Conservation (phyloP, 2,797 vertebrate species). For the Labeo calbasu region DNA sequence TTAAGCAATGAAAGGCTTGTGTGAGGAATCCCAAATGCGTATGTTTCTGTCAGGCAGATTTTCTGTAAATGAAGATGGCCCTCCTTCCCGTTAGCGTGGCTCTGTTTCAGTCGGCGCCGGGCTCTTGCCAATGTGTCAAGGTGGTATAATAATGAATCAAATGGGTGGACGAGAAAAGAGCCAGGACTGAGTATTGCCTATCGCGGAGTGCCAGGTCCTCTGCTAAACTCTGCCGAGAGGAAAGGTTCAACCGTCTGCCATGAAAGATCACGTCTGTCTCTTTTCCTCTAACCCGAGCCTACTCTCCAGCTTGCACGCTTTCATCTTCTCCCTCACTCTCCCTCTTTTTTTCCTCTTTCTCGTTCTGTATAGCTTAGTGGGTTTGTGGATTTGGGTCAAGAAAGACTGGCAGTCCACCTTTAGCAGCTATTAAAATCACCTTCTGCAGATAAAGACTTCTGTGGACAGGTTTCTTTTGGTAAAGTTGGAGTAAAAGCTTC, state of each 20-base stretch:
- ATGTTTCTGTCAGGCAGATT: slow-evolving; percentile 21
- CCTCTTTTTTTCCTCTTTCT: slow-evolving; percentile 29
- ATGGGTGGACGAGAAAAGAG: slow-evolving; percentile 60
- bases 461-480: slow-evolving; percentile 69
- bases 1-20: background rate
- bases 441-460: slow-evolving; percentile 70
- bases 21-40: background rate
- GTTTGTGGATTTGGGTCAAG: slow-evolving; percentile 71
- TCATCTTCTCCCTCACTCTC: slow-evolving; percentile 13
- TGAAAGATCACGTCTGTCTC: slow-evolving; percentile 60
- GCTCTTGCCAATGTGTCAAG: slow-evolving; percentile 62
- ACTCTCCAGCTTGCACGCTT: slow-evolving; percentile 30
- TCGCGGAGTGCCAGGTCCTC: slow-evolving; percentile 60
- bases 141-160: slow-evolving; percentile 66
- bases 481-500: slow-evolving; percentile 59
- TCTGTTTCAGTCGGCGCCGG: slow-evolving; percentile 48
- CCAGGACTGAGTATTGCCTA: slow-evolving; percentile 59
- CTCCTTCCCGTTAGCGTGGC: slow-evolving; percentile 50
- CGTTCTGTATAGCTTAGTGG: slow-evolving; percentile 52
- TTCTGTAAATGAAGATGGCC: slow-evolving; percentile 36
- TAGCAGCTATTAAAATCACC: slow-evolving; percentile 73
- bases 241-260: slow-evolving; percentile 62
- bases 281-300: slow-evolving; percentile 38
- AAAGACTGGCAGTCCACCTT: slow-evolving; percentile 70
- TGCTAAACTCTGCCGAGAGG: slow-evolving; percentile 66